Base-by-base conservation (phyloP, 1,140 invertebrate species). In the Venustaconcha ellipsiformis region DNA sequence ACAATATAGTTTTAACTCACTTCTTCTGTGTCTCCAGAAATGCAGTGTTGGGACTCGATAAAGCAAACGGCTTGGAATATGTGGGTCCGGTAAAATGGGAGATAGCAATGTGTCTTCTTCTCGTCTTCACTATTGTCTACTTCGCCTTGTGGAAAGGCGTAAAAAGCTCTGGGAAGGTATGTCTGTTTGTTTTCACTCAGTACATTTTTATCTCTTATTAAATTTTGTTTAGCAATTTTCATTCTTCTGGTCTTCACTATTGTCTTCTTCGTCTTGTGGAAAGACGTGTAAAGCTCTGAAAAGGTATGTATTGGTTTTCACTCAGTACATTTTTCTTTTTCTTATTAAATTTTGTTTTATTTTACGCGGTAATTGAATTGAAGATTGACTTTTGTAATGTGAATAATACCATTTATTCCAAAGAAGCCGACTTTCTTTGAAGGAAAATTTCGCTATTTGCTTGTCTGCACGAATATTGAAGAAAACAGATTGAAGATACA, bases 141-240 rank as follows among this genome's bases (percentile, higher is more conserved):
- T 99, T 99, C 92, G 97, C 97, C 0, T 92, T 99, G 30, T 99
- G 97, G 97, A 99, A 99, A 89, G 98, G 98, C 0, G 96, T 99
- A 1, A 94, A 96, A 80, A 97, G 96, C 88, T 95, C 97, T 30
- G 98, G 98, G 0, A 37, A 37, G 37, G 37, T 37, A 37, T 37
- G 37, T 66, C 30, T 37, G 0, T 37, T 37, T 4, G 4, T 37
- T 37, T 37, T 37, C 37, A 37, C 4, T 37, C 4, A 37, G 4
- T 37, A 37, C 1, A 37, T 37, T 37, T 37, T 37, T 37, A 1
- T 8, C 3, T 37, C 37, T 37, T 37, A 37, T 37, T 2, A 23
- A 23, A 23, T 23, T 23, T 23, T 23, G 23, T 23, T 23, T 23
- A 20, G 96, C 96, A 0, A 90, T 97, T 6, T 98, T 96, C 83